Evolutionary conservation across 2,888 invertebrate species (phyloP).

Genomic region (Cheilosia vulpina): DNA sequence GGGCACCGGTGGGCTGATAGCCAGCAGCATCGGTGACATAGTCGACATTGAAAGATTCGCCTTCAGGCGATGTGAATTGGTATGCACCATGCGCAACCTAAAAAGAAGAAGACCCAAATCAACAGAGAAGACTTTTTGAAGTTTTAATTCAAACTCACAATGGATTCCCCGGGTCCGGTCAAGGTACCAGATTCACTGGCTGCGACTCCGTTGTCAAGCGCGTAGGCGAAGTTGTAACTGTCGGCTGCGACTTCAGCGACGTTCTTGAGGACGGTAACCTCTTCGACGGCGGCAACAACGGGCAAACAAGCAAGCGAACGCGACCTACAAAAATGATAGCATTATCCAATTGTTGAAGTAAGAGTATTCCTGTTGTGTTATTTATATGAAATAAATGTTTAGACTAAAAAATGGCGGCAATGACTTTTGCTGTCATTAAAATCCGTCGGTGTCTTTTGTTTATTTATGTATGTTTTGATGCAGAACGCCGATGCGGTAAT

Average conservation of each 20-base stretch:
- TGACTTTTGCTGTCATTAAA: not conserved
- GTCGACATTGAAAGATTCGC: not conserved
- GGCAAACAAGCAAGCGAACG: slow-evolving; percentile 76
- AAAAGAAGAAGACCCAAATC: not conserved
- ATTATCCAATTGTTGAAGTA: not conserved
- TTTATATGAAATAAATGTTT: not conserved
- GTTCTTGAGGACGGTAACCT: not conserved
- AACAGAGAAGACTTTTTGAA: not conserved
- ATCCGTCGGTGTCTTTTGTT: not conserved
- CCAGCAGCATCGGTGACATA: not conserved
- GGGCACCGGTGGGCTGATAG: not conserved
- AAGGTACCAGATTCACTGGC: not conserved
- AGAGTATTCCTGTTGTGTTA: not conserved
- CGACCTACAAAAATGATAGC: not conserved
- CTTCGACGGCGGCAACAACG: not conserved
- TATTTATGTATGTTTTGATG: too few species aligned
- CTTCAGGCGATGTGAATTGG: not conserved
- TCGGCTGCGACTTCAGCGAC: not conserved
- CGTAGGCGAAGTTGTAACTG: not conserved
- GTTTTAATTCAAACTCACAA: not conserved
- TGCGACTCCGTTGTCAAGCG: not conserved
- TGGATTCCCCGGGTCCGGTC: not conserved
- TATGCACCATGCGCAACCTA: slow-evolving; percentile 1
- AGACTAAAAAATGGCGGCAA: not conserved
- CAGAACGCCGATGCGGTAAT: too few species aligned